Conservation (phyloP, 2,888 invertebrate genomes). For the Lepidochrysops patricia region DNA sequence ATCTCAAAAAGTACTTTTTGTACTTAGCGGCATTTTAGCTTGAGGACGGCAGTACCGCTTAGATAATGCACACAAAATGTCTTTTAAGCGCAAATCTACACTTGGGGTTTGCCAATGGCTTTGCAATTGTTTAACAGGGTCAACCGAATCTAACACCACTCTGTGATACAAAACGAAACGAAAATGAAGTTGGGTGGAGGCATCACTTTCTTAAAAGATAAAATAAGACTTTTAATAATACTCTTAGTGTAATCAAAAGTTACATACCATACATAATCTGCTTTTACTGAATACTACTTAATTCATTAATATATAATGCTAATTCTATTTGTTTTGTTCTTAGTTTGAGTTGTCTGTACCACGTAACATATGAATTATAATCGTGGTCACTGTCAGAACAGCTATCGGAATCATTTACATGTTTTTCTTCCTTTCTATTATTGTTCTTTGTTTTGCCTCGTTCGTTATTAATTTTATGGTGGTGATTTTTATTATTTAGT, state of each 20-base stretch:
- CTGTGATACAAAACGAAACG: no score
- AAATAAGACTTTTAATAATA: no score
- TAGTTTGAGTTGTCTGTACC: conserved; percentile 49
- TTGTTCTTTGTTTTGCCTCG: neutral
- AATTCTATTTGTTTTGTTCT: conserved; percentile 43
- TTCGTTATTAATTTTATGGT: neutral
- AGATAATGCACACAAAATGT: no score
- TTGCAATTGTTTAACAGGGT: no score
- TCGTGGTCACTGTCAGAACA: neutral
- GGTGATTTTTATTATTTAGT: neutral
- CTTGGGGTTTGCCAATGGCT: no score
- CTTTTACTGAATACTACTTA: conserved; percentile 31
- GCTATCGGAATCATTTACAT: neutral
- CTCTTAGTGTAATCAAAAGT: neutral
- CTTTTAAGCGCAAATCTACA: no score
- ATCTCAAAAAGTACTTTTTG: no score
- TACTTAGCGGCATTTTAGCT: no score
- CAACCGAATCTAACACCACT: no score
- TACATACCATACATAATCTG: neutral
- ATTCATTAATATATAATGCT: conserved; percentile 45
- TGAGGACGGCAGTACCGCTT: no score
- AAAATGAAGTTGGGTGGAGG: no score
- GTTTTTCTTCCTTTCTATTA: neutral
- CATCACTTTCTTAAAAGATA: no score
- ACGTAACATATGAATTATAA: conserved; percentile 26